A percentile compares a stretch with the other conserved stretches of the same genome.
These are phyloP conservation scores for Xestoiulus laeticollis DNA, from an alignment of 2,888 invertebrate genomes.

Conservation along the genomic window DNA sequence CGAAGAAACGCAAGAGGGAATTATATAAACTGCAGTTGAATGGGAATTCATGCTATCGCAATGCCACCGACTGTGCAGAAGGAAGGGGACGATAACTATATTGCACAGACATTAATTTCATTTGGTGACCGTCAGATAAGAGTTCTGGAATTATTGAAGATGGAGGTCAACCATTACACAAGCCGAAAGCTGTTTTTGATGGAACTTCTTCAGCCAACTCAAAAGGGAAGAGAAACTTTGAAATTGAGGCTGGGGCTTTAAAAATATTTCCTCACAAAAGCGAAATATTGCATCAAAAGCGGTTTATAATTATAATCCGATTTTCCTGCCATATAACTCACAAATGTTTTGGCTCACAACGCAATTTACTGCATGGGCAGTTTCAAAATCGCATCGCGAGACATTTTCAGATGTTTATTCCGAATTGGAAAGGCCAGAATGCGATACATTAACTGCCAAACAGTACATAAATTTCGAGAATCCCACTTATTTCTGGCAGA, in stretches of 20 bases:
- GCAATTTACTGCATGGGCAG: background rate
- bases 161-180: background rate
- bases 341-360: background rate
- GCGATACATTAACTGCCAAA: background rate
- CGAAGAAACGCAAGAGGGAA: conserved; percentile 13
- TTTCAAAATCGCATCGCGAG: background rate
- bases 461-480: background rate
- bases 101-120: background rate
- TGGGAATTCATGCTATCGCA: conserved; percentile 5
- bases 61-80: background rate
- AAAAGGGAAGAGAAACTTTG: background rate
- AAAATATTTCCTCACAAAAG: background rate
- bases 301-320: conserved; percentile 20
- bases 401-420: background rate
- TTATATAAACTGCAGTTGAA: conserved; percentile 20
- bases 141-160: conserved; percentile 2
- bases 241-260: background rate
- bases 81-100: background rate
- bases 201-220: background rate
- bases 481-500: background rate
- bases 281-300: conserved; percentile 2
- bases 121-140: conserved; percentile 20
- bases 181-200: conserved; percentile 15
- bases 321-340: background rate
- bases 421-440: background rate